phyloP scores from a whole-genome alignment of 2,797 vertebrate genomes.

The Ciconia nigra region DNA sequence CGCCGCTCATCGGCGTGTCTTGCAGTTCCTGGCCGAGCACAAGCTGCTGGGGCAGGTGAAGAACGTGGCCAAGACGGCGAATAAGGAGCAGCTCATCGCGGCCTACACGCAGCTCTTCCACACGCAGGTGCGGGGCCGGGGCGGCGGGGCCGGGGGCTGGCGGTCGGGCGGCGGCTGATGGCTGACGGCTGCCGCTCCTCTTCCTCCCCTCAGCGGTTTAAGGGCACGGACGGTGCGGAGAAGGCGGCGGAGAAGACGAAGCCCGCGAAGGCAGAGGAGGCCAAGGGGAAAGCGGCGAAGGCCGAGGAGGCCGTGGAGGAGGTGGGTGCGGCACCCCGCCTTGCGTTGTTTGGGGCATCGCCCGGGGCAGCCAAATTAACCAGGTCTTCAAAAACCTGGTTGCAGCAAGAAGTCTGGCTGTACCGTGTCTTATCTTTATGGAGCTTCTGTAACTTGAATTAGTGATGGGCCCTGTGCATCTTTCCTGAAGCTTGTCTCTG shows the following conservation, averaged over 20 bases:
- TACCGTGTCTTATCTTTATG: rapidly evolving
- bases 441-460: background rate
- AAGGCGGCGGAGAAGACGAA: conserved; percentile 82
- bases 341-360: rapidly evolving
- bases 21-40: conserved; percentile 92
- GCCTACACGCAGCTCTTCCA: conserved; percentile 92
- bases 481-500: background rate
- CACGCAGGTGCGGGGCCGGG: conserved; percentile 79
- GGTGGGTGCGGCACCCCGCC: conserved; percentile 62
- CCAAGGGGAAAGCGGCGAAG: conserved; percentile 82
- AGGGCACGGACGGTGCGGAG: conserved; percentile 84
- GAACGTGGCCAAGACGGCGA: conserved; percentile 94
- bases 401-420: background rate
- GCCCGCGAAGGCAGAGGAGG: conserved; percentile 83
- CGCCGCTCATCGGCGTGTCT: too few relatives aligned
- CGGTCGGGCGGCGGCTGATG: background rate
- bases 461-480: rapidly evolving
- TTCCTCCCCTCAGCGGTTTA: conserved; percentile 81
- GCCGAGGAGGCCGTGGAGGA: conserved; percentile 82
- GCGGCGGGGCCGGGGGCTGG: rapidly evolving
- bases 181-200: background rate
- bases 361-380: rapidly evolving
- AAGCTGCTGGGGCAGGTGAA: conserved; percentile 94
- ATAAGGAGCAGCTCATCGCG: conserved; percentile 88
- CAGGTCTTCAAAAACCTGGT: background rate